Evolutionary conservation across 2,888 invertebrate genomes (phyloP), one percentile per base, ranked within the genome.

Genomic region (Dynastes hyllus): DNA sequence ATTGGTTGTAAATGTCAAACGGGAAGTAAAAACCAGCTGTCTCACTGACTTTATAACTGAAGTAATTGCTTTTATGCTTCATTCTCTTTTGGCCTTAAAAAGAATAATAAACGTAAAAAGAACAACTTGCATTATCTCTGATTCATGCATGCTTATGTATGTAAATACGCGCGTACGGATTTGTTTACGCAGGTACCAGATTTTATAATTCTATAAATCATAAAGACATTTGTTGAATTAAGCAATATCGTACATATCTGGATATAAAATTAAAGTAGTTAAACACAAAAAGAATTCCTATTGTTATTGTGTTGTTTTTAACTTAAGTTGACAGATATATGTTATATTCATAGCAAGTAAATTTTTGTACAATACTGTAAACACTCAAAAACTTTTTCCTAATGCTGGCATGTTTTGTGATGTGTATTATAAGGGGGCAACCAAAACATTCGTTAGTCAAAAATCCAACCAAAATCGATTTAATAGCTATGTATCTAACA

Each of bases 1-100:
- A 86, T 81, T 84, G 82, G 84, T 83, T 84, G 81, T 86, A 86
- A 86, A 86, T 80, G 85, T 85, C 85, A 80, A 80, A 77, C 78
- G 76, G 80, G 82, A 83, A 83, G 85, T 85, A 85, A 84, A 63
- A 85, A 85, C 81, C 80, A 16, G 73, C 73, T 75, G 73, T 61
- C 73, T 61, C 61, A 63, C 73, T 53, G 73, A 65, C 78, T 78
- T 71, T 65, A 71, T 71, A 67, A 77, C 67, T 77, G 55, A 55
- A 69, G 55, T 69, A 77, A 77, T 67, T 77, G 77, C 69, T 37
- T 77, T 67, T 77, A 69, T 69, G 27, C 55, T 40, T 45, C 45
- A 61, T 61, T 61, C 61, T 63, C 40, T 61, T 75, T 75, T 75
- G 61, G 16, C 73, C 58, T 27, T 45, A 75, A 50, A 75, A 75